Evolutionary conservation across 2,113 vertebrate species (phyloP).

Genomic region (Polyodon spathula): DNA sequence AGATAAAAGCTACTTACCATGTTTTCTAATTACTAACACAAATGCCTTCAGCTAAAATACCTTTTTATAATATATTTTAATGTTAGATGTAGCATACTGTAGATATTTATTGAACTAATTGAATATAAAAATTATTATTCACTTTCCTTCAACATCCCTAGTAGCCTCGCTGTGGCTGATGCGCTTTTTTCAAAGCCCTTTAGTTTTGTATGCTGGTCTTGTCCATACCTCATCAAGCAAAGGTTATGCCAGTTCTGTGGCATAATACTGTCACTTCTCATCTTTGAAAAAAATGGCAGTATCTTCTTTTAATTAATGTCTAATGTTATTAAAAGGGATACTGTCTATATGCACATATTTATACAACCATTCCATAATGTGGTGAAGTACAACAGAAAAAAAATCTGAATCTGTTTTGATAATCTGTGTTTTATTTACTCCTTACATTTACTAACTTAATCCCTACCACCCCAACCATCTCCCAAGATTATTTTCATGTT

Average conservation of each 20-base stretch:
- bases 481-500: not conserved
- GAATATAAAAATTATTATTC: slow-evolving; percentile 31
- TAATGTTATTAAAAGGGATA: slow-evolving; percentile 20
- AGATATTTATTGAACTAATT: slow-evolving; percentile 1
- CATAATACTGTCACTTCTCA: slow-evolving; percentile 14
- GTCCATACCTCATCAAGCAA: slow-evolving; percentile 20
- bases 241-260: slow-evolving; percentile 19
- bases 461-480: too few species aligned
- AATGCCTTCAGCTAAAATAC: not conserved
- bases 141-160: slow-evolving; percentile 54
- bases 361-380: slow-evolving; percentile 25
- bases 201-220: slow-evolving; percentile 48
- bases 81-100: slow-evolving; percentile 1
- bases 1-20: slow-evolving; percentile 1
- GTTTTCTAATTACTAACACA: slow-evolving; percentile 11
- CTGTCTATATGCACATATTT: slow-evolving; percentile 25
- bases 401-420: not conserved
- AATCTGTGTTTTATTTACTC: too few species aligned
- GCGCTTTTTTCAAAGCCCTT: slow-evolving; percentile 51
- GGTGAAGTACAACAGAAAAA: slow-evolving; percentile 27
- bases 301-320: slow-evolving; percentile 5
- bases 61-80: not conserved
- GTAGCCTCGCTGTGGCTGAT: slow-evolving; percentile 67
- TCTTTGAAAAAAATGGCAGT: slow-evolving; percentile 1
- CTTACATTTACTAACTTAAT: too few species aligned